Evolutionary conservation across 2,888 invertebrate genomes (phyloP).

Genomic region (Eristalinus sepulchralis): DNA sequence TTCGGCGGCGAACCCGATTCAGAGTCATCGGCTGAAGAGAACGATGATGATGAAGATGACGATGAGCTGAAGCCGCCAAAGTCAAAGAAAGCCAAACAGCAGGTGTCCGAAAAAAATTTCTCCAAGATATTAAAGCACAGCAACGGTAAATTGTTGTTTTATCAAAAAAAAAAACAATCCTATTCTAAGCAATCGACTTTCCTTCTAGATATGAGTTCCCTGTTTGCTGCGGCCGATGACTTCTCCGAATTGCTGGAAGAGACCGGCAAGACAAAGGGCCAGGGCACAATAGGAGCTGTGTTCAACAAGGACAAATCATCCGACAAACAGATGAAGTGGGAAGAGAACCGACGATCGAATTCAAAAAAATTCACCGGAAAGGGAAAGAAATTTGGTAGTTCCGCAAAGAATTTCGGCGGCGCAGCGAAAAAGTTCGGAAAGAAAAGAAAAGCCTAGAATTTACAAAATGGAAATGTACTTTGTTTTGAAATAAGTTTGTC

Average conservation of each 20-base stretch:
- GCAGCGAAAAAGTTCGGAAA: constrained; percentile 64
- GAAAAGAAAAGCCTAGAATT: constrained; percentile 45
- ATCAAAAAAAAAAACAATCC: neutral
- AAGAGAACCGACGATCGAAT: constrained; percentile 84
- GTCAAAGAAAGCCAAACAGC: constrained; percentile 75
- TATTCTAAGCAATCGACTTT: neutral
- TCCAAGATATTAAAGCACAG: constrained; percentile 78
- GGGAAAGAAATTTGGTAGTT: constrained; percentile 55
- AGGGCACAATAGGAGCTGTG: constrained; percentile 86
- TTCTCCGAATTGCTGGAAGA: constrained; percentile 94
- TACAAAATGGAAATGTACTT: neutral
- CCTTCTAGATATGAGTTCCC: constrained; percentile 82
- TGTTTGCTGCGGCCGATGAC: constrained; percentile 93
- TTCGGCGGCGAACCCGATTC: constrained; percentile 75
- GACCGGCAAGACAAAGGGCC: constrained; percentile 86
- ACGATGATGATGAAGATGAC: constrained; percentile 67
- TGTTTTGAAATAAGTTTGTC: neutral
- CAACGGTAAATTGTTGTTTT: constrained; percentile 73
- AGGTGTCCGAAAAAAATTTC: constrained; percentile 75
- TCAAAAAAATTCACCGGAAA: constrained; percentile 76
- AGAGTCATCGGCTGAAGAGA: constrained; percentile 21
- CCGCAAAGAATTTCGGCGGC: constrained; percentile 51
- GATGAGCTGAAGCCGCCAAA: constrained; percentile 74
- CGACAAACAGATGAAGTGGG: constrained; percentile 91
- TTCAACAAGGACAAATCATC: constrained; percentile 90